Base-by-base conservation (phyloP, 2,113 vertebrate genomes). In the Dascyllus trimaculatus region DNA sequence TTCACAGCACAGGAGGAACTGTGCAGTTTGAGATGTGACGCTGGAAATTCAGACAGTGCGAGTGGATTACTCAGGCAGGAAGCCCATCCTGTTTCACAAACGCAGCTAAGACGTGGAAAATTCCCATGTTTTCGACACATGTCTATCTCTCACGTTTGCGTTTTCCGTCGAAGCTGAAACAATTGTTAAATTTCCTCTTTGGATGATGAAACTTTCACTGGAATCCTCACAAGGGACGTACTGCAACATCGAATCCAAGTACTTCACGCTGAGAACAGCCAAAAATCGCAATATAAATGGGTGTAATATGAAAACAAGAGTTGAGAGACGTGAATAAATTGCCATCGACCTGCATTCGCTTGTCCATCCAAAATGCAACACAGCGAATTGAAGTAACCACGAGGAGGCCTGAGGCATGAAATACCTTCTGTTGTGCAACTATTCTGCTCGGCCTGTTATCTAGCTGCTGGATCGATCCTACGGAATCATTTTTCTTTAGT, bases 401-500 rank as follows among this genome's bases (percentile, higher is more conserved):
- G 19, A 9, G 21, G 21, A 48, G 15, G 71, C 78, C 65, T 62
- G 1, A 1, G 75, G 72, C 54, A 26, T 53, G 53, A 71, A 22
- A 35, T 35, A 40, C 80, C 40, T 71, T 29, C 62, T 35, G n/a
- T 35, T 64, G 40, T 40, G 26, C 14, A 26, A 8, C 7, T 76
- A 67, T 63, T 59, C 68, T 73, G 62, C 66, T 59, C 64, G 53
- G 68, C 52, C n/a, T 40, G 70, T 86, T 65, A 29, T 84, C 24
- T 61, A 32, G 5, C 24, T 32, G 62, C 8, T n/a, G 63, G 58
- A 85, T 89, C 82, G 48, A 71, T 89, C 60, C 21, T 7, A 2
- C 24, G 7, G 43, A 65, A 75, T 0, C 46, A 26, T 43, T 57
- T 66, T 56, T 77, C 73, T 29, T 9, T 49, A 5, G 43, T 2